Conservation (phyloP, 2,888 invertebrate genomes). For the Drosophila fungiperda region DNA sequence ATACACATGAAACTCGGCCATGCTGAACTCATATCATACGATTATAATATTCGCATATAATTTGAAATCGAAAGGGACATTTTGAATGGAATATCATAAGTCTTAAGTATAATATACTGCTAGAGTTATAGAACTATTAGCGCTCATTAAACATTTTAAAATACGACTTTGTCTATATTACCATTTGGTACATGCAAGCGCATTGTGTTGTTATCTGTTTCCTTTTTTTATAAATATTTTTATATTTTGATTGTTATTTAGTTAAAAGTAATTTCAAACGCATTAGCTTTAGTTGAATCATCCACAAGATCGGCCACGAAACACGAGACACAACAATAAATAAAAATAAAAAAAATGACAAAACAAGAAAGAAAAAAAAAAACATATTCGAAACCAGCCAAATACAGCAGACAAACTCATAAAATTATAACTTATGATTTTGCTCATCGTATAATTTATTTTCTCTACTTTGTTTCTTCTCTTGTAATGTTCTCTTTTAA, state of each 20-base stretch:
- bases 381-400: conserved; percentile 24
- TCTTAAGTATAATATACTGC: conserved; percentile 37
- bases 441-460: conserved; percentile 71
- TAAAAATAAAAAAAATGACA: conserved; percentile 1
- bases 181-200: conserved; percentile 43
- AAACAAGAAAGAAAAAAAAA: background rate
- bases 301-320: conserved; percentile 59
- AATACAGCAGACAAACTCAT: conserved; percentile 56
- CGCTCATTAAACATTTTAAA: conserved; percentile 41
- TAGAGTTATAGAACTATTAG: conserved; percentile 33
- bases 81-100: conserved; percentile 24
- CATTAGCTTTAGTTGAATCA: conserved; percentile 63
- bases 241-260: conserved; percentile 28
- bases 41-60: conserved; percentile 8
- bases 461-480: conserved; percentile 75
- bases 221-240: conserved; percentile 9
- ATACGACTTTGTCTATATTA: conserved; percentile 41
- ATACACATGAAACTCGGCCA: conserved; percentile 26
- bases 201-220: conserved; percentile 39
- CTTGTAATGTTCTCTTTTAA: conserved; percentile 88
- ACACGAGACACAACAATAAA: conserved; percentile 51
- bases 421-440: conserved; percentile 68
- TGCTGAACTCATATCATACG: conserved; percentile 43
- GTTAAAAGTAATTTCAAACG: conserved; percentile 47
- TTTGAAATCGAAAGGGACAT: conserved; percentile 3